Conservation (phyloP, 2,113 vertebrate genomes). For the Ciconia stormi region DNA sequence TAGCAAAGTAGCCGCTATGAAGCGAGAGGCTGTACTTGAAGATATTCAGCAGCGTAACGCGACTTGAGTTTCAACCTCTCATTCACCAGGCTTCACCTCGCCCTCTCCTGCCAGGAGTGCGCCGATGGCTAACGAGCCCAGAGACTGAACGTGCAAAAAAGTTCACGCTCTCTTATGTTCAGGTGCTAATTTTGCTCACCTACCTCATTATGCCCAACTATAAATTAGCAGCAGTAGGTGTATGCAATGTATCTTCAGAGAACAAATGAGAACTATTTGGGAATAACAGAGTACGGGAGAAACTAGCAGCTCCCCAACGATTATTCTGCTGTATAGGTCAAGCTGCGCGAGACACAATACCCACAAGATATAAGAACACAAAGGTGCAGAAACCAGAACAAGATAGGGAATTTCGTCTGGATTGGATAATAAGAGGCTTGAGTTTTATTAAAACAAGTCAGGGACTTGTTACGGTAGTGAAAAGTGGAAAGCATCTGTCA, state of each 20-base stretch:
- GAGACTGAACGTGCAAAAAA: neutral
- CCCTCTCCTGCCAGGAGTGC: neutral
- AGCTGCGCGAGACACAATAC: neutral
- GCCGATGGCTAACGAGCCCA: neutral
- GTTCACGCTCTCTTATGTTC: neutral
- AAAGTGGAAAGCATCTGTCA: neutral
- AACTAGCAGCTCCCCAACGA: neutral
- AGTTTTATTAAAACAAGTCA: neutral
- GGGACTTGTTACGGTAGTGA: no score
- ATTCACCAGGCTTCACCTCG: neutral
- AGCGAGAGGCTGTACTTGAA: neutral
- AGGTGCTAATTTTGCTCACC: neutral
- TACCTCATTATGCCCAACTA: neutral
- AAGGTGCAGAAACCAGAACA: neutral
- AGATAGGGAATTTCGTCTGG: neutral
- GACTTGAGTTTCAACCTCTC: fast-evolving
- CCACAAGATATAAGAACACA: neutral
- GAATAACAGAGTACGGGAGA: neutral
- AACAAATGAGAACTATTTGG: neutral
- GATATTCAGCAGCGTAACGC: fast-evolving
- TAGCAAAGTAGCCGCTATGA: fast-evolving
- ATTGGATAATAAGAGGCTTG: neutral
- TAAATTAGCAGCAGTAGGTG: neutral
- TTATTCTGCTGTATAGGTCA: neutral
- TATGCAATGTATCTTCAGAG: neutral